phyloP scores from a whole-genome alignment of 2,797 vertebrate species.

The Sciurus carolinensis region DNA sequence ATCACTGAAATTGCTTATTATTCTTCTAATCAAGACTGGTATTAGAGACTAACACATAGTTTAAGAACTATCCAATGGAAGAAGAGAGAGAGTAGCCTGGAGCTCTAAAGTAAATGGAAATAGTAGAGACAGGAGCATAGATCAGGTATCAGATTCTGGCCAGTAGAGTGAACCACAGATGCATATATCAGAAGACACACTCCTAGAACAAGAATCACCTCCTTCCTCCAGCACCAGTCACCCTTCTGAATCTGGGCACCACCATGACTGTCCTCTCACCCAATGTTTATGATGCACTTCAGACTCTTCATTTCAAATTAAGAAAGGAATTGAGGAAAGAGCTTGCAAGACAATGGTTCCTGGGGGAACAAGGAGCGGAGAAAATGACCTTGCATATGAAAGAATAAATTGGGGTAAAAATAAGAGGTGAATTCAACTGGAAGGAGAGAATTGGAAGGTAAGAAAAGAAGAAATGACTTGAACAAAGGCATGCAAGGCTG shows the following conservation, averaged over 20 bases:
- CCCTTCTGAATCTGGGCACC: too few species aligned
- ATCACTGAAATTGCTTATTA: background rate
- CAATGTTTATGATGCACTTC: background rate
- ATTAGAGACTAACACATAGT: background rate
- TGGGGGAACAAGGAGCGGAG: rapidly evolving
- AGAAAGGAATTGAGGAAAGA: background rate
- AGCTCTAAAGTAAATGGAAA: background rate
- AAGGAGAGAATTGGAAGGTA: background rate
- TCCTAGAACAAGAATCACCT: rapidly evolving
- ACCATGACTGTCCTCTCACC: rapidly evolving
- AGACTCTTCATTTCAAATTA: background rate
- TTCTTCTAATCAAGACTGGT: background rate
- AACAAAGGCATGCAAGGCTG: rapidly evolving
- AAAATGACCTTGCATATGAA: background rate
- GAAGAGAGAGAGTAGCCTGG: background rate
- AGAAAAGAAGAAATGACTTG: rapidly evolving
- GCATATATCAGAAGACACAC: background rate
- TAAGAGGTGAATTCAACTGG: background rate
- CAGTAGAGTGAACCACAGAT: rapidly evolving
- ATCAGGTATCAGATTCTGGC: background rate
- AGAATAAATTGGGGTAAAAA: background rate
- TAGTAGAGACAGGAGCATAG: background rate
- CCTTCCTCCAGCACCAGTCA: background rate
- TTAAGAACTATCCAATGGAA: background rate
- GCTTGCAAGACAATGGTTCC: too few species aligned